Percentiles rank a stretch among this genome's conserved stretches.
Conservation (phyloP, 2,113 vertebrate genomes). For the Poecile atricapillus region DNA sequence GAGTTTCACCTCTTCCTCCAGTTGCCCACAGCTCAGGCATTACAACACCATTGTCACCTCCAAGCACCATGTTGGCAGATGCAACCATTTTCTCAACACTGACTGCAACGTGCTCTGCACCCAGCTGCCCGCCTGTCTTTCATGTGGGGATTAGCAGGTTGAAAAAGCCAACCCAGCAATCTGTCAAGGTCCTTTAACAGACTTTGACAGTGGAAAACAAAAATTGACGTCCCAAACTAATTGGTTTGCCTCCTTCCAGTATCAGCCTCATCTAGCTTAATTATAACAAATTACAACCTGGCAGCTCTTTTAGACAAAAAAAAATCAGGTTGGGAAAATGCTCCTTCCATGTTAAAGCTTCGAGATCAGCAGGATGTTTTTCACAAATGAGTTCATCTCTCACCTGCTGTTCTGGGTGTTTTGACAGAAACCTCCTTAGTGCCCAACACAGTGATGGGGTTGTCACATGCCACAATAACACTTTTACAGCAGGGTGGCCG, state of each 20-base stretch:
- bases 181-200: constrained; percentile 16
- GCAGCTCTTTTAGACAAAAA: not conserved
- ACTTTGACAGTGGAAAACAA: constrained; percentile 55
- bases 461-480: accelerated
- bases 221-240: constrained; percentile 52
- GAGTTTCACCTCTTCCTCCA: not conserved
- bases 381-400: not conserved
- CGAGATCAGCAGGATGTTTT: accelerated
- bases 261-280: constrained; percentile 35
- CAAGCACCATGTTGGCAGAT: accelerated
- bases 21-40: accelerated
- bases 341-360: not conserved
- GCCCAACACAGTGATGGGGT: not conserved
- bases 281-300: constrained; percentile 47
- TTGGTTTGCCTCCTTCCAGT: constrained; percentile 26
- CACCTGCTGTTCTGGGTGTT: not conserved
- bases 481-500: not conserved
- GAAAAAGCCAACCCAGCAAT: constrained; percentile 18
- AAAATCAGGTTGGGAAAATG: not conserved
- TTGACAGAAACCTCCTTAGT: not conserved
- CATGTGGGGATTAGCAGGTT: not conserved
- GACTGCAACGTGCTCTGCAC: not conserved
- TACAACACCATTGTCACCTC: not conserved
- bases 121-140: not conserved
- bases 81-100: not conserved